phyloP scores from a whole-genome alignment of 2,113 vertebrate species.

The Numida meleagris region DNA sequence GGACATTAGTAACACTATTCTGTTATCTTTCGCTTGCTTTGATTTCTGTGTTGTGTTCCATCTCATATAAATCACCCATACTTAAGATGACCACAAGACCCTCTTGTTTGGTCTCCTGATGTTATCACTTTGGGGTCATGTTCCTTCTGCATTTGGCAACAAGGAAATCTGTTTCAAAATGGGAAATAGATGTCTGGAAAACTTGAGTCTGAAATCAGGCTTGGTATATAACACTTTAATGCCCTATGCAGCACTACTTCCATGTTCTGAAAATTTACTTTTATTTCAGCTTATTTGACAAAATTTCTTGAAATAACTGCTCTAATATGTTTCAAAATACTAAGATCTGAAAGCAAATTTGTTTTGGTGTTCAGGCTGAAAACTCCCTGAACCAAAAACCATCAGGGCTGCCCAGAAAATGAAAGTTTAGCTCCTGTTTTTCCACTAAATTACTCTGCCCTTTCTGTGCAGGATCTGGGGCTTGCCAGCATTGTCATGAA shows the following conservation, averaged over 20 bases:
- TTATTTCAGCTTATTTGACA: not conserved
- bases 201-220: not conserved
- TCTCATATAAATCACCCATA: not conserved
- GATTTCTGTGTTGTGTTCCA: not conserved
- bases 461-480: not conserved
- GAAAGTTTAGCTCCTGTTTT: not conserved
- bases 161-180: not conserved
- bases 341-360: not conserved
- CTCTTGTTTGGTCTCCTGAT: not conserved
- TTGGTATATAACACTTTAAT: not conserved
- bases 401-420: not conserved
- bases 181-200: not conserved
- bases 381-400: not conserved
- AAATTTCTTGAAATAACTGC: not conserved
- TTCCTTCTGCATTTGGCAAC: not conserved
- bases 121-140: not conserved
- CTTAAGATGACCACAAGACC: not conserved
- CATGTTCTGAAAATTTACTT: not conserved
- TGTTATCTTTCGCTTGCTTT: not conserved
- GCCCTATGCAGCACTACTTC: not conserved
- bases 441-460: not conserved
- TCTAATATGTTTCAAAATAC: not conserved
- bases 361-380: not conserved
- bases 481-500: not conserved
- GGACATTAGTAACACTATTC: not conserved